phyloP scores from a whole-genome alignment of 1,140 invertebrate species.

The Steinernema khuongi region DNA sequence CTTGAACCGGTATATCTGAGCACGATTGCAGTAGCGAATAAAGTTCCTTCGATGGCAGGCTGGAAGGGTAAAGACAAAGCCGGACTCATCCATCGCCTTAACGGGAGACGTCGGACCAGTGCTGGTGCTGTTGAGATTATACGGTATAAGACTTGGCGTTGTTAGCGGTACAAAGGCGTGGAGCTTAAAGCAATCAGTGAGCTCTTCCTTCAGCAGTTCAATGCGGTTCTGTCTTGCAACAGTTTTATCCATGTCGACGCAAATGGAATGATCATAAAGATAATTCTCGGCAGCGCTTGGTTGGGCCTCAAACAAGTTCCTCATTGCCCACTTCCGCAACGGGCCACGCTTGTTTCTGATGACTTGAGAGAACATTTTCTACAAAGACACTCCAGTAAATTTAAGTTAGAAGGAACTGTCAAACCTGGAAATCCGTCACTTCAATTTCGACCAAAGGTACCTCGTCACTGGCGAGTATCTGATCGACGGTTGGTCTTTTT shows the following conservation, averaged over 20 bases:
- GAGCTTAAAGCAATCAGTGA: not conserved
- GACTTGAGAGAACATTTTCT: conserved; percentile 35
- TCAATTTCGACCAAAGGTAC: conserved; percentile 32
- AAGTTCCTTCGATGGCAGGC: not conserved
- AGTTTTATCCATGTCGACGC: conserved; percentile 18
- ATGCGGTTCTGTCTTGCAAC: conserved; percentile 15
- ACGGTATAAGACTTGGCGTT: conserved; percentile 20
- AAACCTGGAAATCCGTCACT: conserved; percentile 31
- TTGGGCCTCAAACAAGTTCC: conserved; percentile 28
- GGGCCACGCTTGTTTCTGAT: conserved; percentile 28
- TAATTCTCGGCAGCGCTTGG: conserved; percentile 19
- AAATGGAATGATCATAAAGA: conserved; percentile 36
- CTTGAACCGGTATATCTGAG: not conserved
- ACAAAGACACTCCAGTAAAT: not conserved
- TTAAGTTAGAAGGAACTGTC: not conserved
- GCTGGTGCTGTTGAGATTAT: not conserved
- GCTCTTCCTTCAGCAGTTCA: conserved; percentile 14
- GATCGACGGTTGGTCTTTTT: conserved; percentile 28
- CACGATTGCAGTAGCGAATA: not conserved
- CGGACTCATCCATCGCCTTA: conserved; percentile 1
- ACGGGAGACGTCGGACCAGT: not conserved
- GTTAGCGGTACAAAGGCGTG: conserved; percentile 26
- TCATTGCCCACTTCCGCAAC: conserved; percentile 29
- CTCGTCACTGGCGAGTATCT: conserved; percentile 27
- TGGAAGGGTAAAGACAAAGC: not conserved